Evolutionary conservation across 1,140 invertebrate species (phyloP).

Genomic region (Drosophila littoralis): DNA sequence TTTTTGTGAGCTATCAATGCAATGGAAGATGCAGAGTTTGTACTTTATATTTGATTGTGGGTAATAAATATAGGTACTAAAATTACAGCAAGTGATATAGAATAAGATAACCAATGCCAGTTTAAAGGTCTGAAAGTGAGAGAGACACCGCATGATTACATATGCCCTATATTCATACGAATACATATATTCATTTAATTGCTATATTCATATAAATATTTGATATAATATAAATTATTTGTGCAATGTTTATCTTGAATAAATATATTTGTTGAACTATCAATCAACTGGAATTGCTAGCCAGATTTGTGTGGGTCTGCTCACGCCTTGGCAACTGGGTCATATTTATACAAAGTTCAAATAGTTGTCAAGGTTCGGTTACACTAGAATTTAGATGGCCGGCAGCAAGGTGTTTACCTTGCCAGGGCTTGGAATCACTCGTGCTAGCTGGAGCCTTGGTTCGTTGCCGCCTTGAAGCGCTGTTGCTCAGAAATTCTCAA

Average conservation of each 20-base stretch:
- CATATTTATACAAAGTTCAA: constrained; percentile 11
- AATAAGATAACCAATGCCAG: neutral
- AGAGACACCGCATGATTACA: no score
- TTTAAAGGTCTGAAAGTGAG: no score
- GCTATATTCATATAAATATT: no score
- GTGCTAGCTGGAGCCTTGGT: neutral
- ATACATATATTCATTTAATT: no score
- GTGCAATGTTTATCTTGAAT: neutral
- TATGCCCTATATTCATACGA: no score
- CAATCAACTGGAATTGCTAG: neutral
- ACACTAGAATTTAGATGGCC: constrained; percentile 10
- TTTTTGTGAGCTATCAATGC: neutral
- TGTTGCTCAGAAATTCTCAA: constrained; percentile 67
- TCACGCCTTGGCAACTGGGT: constrained; percentile 5
- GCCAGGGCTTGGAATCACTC: constrained; percentile 58
- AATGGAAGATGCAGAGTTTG: neutral
- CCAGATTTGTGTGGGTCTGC: neutral
- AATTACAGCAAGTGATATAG: neutral
- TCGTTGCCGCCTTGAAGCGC: neutral
- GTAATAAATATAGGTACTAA: neutral
- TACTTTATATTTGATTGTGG: neutral
- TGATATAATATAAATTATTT: neutral
- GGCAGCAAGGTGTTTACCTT: constrained; percentile 40
- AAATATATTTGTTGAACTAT: neutral
- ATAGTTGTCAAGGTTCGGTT: constrained; percentile 29